These are phyloP conservation scores for Brachystomella parvula DNA, from an alignment of 1,140 invertebrate species.

Conservation along the genomic window DNA sequence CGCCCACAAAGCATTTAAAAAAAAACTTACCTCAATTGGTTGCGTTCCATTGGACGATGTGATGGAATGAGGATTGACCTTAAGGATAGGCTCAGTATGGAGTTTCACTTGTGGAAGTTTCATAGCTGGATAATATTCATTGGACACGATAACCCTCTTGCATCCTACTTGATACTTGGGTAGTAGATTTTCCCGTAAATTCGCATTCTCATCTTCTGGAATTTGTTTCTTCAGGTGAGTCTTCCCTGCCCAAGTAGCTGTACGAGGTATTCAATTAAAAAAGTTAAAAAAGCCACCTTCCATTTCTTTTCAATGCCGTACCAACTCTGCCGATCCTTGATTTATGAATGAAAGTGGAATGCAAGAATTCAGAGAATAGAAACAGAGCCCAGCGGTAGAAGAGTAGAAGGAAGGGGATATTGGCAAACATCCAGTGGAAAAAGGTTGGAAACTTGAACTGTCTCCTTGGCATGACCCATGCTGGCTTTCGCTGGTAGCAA, in stretches of 20 bases:
- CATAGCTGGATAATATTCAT: conserved; percentile 17
- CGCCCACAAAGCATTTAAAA: no score
- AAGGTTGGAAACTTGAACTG: conserved; percentile 9
- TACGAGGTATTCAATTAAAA: no score
- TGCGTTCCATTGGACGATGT: conserved; percentile 13
- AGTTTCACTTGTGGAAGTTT: conserved; percentile 20
- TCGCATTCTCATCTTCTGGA: not conserved
- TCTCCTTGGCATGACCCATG: conserved; percentile 13
- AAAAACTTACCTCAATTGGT: conserved; percentile 21
- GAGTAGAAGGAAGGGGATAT: conserved; percentile 1
- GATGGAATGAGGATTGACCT: conserved; percentile 10
- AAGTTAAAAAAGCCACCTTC: no score
- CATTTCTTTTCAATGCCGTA: not conserved
- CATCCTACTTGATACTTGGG: conserved; percentile 30
- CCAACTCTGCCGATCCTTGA: no score
- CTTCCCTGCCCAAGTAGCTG: not conserved
- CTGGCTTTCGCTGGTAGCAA: conserved; percentile 21
- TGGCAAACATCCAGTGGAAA: not conserved
- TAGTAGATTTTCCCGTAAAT: conserved; percentile 11
- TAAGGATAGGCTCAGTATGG: conserved; percentile 10
- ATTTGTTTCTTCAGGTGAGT: not conserved
- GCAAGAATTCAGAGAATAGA: not conserved
- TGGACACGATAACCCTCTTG: conserved; percentile 20
- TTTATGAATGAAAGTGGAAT: not conserved
- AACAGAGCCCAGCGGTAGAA: not conserved